Base-by-base conservation (phyloP, 2,113 vertebrate species). In the Eudyptes chrysolophus region DNA sequence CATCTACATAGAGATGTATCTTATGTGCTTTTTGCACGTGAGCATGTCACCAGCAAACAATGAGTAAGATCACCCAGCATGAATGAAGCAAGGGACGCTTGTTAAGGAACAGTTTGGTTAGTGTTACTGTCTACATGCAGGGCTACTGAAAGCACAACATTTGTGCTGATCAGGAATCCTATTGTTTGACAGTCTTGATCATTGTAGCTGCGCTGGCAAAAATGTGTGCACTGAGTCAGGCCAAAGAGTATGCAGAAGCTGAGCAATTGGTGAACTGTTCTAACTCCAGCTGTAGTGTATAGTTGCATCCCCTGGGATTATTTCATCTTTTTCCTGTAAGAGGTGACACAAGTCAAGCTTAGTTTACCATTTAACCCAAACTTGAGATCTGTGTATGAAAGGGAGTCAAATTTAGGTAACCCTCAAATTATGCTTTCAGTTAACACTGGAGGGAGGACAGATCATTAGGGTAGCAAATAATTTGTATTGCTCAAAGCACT, bases 11-110 rank as follows among this genome's bases (percentile, higher is more conserved):
- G 60, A 70, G 61, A 3, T 6, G 32, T 32, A 5, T 21, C 7
- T 60, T 16, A 3, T 0, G 10, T 30, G 0, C 66, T 36, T 0
- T 34, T 46, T 64, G 68, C 52, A 57, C 22, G 2, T 2, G 16
- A 15, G 36, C 2, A 21, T 64, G 71, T 26, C 29, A 10, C 2
- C 55, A 87, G 89, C 76, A 74, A 1, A 6, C 16, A 5, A 8
- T 0, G 26, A 51, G 36, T 4, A 1, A 22, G 62, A 14, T 38
- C 49, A 17, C 21, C 9, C 5, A 8, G 72, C 1, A 0, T 10
- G 78, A 51, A 9, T 25, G 2, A 1, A 79, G 85, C 4, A 5
- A 25, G 72, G 36, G 7, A 10, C 8, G 8, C 81, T 70, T 11
- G 51, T n/a, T 11, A 9, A 7, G 32, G 51, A 54, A 6, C 27